phyloP scores from a whole-genome alignment of 2,113 vertebrate genomes.

The Toxostoma redivivum region DNA sequence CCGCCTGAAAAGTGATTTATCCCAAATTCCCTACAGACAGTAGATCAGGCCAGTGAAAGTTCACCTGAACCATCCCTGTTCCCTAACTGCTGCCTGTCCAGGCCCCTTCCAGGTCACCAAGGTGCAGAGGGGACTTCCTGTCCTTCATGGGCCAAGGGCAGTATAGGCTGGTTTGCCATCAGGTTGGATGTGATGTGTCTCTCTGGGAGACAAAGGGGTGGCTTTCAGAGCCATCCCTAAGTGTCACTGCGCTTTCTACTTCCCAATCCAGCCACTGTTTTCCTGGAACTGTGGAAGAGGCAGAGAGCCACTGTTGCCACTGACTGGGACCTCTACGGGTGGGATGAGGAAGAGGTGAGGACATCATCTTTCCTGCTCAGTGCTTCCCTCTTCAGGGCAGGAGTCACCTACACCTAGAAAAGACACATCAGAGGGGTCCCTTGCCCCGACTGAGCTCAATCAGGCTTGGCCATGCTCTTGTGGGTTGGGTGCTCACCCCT shows the following conservation, averaged over 20 bases:
- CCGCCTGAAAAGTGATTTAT: not conserved
- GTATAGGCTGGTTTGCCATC: not conserved
- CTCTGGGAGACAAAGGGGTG: not conserved
- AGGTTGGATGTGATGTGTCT: not conserved
- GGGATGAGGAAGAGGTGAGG: slow-evolving; percentile 91
- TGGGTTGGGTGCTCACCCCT: not conserved
- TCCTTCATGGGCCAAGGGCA: not conserved
- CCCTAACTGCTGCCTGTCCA: not conserved
- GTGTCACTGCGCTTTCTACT: not conserved
- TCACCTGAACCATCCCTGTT: not conserved
- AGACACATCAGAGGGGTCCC: not conserved
- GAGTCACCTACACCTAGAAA: not conserved
- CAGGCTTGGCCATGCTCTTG: not conserved
- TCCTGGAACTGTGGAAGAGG: slow-evolving; percentile 93
- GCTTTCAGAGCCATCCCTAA: not conserved
- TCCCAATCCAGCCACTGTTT: slow-evolving; percentile 81
- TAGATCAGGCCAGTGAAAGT: not conserved
- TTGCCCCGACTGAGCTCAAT: not conserved
- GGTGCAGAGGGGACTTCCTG: not conserved
- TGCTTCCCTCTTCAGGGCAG: not conserved
- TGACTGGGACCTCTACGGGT: slow-evolving; percentile 81
- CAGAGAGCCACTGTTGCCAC: slow-evolving; percentile 73
- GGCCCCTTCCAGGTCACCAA: too few relatives aligned
- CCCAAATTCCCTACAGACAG: not conserved
- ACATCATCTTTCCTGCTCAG: not conserved